Percentiles rank a stretch among this genome's conserved stretches.
phyloP scores from a whole-genome alignment of 2,888 invertebrate genomes.

The Latrodectus elegans region DNA sequence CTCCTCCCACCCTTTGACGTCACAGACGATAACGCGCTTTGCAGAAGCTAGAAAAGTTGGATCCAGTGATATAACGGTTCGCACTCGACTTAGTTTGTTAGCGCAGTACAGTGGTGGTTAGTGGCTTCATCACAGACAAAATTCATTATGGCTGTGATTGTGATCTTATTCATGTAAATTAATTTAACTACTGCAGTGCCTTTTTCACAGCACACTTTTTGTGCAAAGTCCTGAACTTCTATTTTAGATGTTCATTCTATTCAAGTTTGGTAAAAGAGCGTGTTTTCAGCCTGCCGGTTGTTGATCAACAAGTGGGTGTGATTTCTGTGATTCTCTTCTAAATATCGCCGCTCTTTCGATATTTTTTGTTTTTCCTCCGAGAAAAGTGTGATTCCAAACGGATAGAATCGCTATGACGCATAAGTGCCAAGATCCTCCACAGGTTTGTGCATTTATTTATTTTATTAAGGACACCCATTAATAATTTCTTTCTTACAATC shows the following conservation, averaged over 20 bases:
- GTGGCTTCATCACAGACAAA: not conserved
- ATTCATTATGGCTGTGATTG: constrained; percentile 18
- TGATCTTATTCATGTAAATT: constrained; percentile 24
- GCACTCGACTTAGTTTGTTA: constrained; percentile 51
- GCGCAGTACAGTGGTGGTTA: constrained; percentile 36
- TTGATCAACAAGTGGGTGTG: constrained; percentile 66
- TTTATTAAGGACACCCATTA: not conserved
- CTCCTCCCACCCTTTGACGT: constrained; percentile 57
- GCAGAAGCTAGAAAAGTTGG: constrained; percentile 68
- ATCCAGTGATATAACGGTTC: constrained; percentile 59
- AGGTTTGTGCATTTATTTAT: constrained; percentile 30
- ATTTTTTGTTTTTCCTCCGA: constrained; percentile 4
- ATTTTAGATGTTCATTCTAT: constrained; percentile 50
- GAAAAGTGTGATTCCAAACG: constrained; percentile 46
- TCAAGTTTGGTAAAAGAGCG: constrained; percentile 31
- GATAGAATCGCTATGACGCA: constrained; percentile 62
- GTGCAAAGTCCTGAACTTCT: constrained; percentile 9
- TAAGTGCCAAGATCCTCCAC: constrained; percentile 57
- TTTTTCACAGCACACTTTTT: not conserved
- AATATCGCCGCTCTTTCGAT: constrained; percentile 3
- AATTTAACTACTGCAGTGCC: not conserved
- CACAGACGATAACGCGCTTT: constrained; percentile 48
- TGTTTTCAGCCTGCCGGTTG: constrained; percentile 57
- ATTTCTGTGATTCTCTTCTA: constrained; percentile 46
- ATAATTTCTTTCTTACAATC: not conserved